Conservation (phyloP, 2,113 vertebrate genomes). For the Himantopus leucocephalus region DNA sequence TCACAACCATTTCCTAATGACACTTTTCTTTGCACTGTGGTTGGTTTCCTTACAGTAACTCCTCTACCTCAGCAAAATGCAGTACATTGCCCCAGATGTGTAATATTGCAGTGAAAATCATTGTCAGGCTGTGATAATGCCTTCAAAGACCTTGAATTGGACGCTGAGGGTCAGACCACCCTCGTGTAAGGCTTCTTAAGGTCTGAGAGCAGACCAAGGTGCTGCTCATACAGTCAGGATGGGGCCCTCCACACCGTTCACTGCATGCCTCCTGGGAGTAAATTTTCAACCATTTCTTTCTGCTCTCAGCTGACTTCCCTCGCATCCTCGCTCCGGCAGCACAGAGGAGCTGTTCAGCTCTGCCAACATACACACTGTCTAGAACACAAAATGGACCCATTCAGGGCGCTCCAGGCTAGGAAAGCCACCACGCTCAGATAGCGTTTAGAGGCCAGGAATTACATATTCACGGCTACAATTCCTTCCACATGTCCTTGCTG, state of each 20-base stretch:
- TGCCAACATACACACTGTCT: slow-evolving; percentile 50
- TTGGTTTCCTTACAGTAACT: background rate
- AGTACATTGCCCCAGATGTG: background rate
- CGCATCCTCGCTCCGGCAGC: background rate
- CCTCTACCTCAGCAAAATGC: background rate
- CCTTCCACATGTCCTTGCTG: slow-evolving; percentile 39
- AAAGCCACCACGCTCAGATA: background rate
- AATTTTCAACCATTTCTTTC: background rate
- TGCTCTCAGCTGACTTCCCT: background rate
- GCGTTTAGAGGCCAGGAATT: slow-evolving; percentile 25
- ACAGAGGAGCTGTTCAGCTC: slow-evolving; percentile 6
- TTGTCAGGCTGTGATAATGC: background rate
- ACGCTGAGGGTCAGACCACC: background rate
- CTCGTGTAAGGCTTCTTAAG: background rate
- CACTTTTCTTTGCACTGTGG: background rate
- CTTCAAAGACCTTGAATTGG: background rate
- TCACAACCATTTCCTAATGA: background rate
- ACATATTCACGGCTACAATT: background rate
- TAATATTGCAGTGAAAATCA: background rate
- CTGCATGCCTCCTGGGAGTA: background rate
- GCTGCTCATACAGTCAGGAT: background rate
- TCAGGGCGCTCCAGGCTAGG: slow-evolving; percentile 22
- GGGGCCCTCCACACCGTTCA: background rate
- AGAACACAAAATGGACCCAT: slow-evolving; percentile 37
- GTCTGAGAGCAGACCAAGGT: background rate